Conservation (phyloP, 2,888 invertebrate genomes). For the Luffia ferchaultella region DNA sequence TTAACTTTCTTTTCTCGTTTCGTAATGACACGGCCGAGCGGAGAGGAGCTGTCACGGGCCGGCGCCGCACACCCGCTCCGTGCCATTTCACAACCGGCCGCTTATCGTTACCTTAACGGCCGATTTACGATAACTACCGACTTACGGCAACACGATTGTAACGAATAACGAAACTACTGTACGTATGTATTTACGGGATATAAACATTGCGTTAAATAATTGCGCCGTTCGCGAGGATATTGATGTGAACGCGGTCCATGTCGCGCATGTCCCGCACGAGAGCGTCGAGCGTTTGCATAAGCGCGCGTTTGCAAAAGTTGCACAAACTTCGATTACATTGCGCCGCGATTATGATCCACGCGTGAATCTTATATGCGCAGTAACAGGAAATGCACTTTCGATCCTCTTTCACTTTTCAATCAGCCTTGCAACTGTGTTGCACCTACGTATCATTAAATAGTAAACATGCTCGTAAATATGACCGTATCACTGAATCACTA, state of each 20-base stretch:
- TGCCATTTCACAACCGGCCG: conserved; percentile 29
- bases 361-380: conserved; percentile 14
- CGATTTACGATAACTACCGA: conserved; percentile 12
- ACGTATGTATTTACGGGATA: too few species aligned
- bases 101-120: conserved; percentile 24
- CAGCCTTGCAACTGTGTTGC: not conserved
- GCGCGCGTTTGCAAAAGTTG: too few species aligned
- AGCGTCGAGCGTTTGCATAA: not conserved
- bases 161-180: too few species aligned
- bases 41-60: conserved; percentile 35
- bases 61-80: conserved; percentile 22
- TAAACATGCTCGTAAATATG: too few species aligned
- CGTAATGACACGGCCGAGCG: conserved; percentile 48
- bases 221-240: too few species aligned
- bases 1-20: conserved; percentile 57
- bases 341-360: conserved; percentile 40
- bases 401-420: conserved; percentile 42
- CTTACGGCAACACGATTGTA: not conserved
- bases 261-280: not conserved
- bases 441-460: not conserved
- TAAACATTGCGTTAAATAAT: too few species aligned
- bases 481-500: too few species aligned
- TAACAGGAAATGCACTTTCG: conserved; percentile 42
- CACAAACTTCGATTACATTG: conserved; percentile 11
- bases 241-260: too few species aligned